Base-by-base conservation (phyloP, 2,888 invertebrate species). In the Artemia sinica region DNA sequence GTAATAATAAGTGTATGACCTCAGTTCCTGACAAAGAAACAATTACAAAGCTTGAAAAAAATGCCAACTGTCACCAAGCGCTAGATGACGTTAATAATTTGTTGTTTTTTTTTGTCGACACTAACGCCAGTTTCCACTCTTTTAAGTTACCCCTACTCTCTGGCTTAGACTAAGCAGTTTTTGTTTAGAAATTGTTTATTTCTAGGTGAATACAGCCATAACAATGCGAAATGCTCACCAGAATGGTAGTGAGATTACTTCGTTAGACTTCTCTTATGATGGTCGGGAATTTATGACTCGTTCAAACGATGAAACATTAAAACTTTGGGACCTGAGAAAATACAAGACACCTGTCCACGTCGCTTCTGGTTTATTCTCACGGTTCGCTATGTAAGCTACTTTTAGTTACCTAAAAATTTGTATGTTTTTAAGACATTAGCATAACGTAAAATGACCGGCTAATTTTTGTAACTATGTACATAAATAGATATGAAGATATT, bases 221-320 rank as follows among this genome's bases (percentile, higher is more conserved):
- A 80, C 89, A 41, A 77, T 77, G 50, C 81, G 92, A 68, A 85
- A 84, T 69, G 93, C 91, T 0, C 96, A 97, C 78, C 81, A 83
- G 69, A 84, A 83, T 72, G 87, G 88, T 5, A 80, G 82, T 0
- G 94, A 93, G 76, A 89, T 91, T 48, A 87, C 90, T 0, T 87
- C 88, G 69, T 80, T 98, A 51, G 81, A 85, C 2, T 97, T 91
- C 76, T 93, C 96, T 0, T 94, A 97, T 75, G 83, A 92, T 70
- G 89, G 90, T 0, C 82, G 84, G 51, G 80, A 84, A 72, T 77
- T 96, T 41, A 86, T 88, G 0, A 89, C 91, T 0, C 81, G 96
- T 71, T 87, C 88, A 68, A 88, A 89, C 72, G 98, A 99, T 77
- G 92, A 93, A 74, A 91, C 93, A 0, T 78, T 98, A 72, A 98